phyloP scores from a whole-genome alignment of 2,113 vertebrate species.

The Actenoides lindsayi region DNA sequence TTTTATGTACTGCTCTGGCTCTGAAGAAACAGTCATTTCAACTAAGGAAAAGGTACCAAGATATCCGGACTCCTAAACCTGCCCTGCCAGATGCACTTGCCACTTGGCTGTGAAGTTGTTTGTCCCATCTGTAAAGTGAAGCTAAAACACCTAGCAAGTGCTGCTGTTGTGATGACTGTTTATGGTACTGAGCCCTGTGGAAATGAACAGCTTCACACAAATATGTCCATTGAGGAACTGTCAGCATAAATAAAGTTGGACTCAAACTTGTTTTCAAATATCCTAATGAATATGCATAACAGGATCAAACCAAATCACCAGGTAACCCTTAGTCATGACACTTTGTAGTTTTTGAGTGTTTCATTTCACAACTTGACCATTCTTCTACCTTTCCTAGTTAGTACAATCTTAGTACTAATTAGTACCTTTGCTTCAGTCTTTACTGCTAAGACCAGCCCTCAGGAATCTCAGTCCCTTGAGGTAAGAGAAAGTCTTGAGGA shows the following conservation, averaged over 20 bases:
- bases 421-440: not conserved
- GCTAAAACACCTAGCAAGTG: not conserved
- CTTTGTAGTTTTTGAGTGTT: not conserved
- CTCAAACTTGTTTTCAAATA: not conserved
- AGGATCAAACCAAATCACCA: not conserved
- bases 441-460: no score
- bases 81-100: not conserved
- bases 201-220: not conserved
- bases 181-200: not conserved
- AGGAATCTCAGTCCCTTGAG: no score
- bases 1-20: not conserved
- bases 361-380: not conserved
- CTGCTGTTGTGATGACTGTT: not conserved
- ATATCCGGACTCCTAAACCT: not conserved
- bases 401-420: not conserved
- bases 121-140: not conserved
- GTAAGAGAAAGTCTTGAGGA: no score
- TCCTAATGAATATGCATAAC: not conserved
- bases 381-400: not conserved
- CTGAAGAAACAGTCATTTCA: not conserved
- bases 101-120: not conserved
- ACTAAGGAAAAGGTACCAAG: not conserved
- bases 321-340: not conserved
- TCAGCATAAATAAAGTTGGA: constrained; percentile 5
- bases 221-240: not conserved